Evolutionary conservation across 2,113 vertebrate genomes (phyloP), one percentile per base, ranked within the genome.

Genomic region (Charina bottae): DNA sequence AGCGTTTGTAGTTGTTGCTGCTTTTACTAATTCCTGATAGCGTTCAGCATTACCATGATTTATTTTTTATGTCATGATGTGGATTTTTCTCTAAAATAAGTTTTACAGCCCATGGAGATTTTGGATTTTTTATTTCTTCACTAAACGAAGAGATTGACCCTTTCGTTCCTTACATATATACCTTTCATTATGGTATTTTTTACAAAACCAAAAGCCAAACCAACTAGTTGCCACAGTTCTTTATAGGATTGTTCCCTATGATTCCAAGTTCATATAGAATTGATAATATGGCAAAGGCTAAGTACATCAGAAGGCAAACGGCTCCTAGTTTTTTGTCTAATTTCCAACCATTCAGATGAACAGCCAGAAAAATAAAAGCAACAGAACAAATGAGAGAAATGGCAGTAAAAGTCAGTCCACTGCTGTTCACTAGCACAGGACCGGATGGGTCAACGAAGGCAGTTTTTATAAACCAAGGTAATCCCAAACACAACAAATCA

Each of bases 391-490:
- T 98, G 1, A 99, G 98, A 8, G 98, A 98, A 93, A 97, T 93
- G 85, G 98, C 97, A 93, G 98, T 98, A 88, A 99, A 99, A 90
- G 98, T 97, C 95, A 99, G 94, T 72, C 99, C 99, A 0, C 91
- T 96, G 97, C 99, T 99, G 96, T 98, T 99, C 87, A 99, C 99
- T 94, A 98, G 97, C 85, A 98, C 97, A 0, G 99, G 98, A 93
- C 97, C 96, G 15, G 96, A 96, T 24, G 97, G 94, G 92, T 98
- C 98, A 95, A 98, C 96, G 95, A 99, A 99, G 91, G 97, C 98
- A 5, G 99, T 99, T 96, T 98, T 98, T 95, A 99, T 98, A 97
- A 99, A 98, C 99, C 99, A 99, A 0, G 99, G 99, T 92, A 98
- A 95, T 56, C 99, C 99, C 92, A 99, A 97, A 94, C 99, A 99